Evolutionary conservation across 2,113 vertebrate genomes (phyloP).

Genomic region (Accipiter cooperii): DNA sequence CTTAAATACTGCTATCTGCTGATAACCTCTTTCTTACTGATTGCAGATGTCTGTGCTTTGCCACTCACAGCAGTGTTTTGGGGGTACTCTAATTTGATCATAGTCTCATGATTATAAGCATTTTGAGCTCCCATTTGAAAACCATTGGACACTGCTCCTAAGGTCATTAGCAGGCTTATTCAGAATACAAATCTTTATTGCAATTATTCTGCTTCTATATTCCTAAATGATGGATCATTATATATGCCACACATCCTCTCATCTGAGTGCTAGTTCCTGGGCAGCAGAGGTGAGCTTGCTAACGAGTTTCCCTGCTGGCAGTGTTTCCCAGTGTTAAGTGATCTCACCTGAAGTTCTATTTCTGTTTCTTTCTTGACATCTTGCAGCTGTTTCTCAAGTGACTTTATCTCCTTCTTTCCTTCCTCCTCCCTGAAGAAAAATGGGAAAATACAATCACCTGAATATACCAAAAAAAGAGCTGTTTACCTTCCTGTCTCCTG

Average conservation of each 20-base stretch:
- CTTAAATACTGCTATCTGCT: not conserved
- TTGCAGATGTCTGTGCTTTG: not conserved
- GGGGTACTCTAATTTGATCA: not conserved
- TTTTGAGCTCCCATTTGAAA: not conserved
- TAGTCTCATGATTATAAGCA: not conserved
- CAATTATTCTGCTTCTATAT: not conserved
- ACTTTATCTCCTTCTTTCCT: slow-evolving; percentile 68
- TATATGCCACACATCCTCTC: not conserved
- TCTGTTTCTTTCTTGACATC: slow-evolving; percentile 73
- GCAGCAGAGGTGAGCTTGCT: not conserved
- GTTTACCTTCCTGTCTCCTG: not conserved
- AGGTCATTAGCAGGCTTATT: not conserved
- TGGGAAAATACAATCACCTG: not conserved
- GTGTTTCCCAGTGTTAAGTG: not conserved
- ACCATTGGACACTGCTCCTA: not conserved
- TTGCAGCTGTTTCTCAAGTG: slow-evolving; percentile 75
- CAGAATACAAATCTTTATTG: not conserved
- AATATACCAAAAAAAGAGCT: not conserved
- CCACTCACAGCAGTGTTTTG: not conserved
- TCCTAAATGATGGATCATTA: not conserved
- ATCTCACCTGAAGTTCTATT: slow-evolving; percentile 76
- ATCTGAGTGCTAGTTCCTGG: not conserved
- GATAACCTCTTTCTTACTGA: not conserved
- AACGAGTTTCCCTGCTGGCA: not conserved
- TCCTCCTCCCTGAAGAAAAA: slow-evolving; percentile 74